Evolutionary conservation across 2,888 invertebrate species (phyloP).

Genomic region (Salpingus planirostris): DNA sequence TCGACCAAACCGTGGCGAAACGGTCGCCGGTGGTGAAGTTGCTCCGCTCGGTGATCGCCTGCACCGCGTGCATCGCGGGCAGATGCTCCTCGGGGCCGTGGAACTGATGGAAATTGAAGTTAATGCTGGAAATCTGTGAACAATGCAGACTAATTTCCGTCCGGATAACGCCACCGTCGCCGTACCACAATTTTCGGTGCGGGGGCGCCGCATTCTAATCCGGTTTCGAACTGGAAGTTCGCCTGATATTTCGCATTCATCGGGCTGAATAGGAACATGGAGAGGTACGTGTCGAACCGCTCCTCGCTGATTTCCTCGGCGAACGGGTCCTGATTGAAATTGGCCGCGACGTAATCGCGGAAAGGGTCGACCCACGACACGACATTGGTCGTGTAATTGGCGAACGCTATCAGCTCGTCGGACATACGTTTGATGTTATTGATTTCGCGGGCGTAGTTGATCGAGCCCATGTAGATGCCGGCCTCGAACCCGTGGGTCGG

Average conservation of each 20-base stretch:
- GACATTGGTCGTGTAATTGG: slow-evolving; percentile 47
- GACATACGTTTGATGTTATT: slow-evolving; percentile 48
- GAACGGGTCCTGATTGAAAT: slow-evolving; percentile 50
- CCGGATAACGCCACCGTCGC: too few relatives aligned
- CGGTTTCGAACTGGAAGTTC: slow-evolving; percentile 55
- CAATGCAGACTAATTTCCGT: too few relatives aligned
- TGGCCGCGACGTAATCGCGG: slow-evolving; percentile 49
- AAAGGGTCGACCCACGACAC: slow-evolving; percentile 60
- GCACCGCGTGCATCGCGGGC: slow-evolving; percentile 62
- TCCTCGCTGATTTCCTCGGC: slow-evolving; percentile 41
- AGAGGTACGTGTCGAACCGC: slow-evolving; percentile 54
- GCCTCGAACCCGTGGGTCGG: slow-evolving; percentile 57
- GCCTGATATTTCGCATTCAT: slow-evolving; percentile 59
- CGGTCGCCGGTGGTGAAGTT: slow-evolving; percentile 54
- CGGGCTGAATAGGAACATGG: slow-evolving; percentile 62
- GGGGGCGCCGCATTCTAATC: slow-evolving; percentile 53
- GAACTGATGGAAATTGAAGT: slow-evolving; percentile 55
- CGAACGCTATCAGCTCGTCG: slow-evolving; percentile 45
- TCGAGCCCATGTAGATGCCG: slow-evolving; percentile 55
- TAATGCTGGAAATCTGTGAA: slow-evolving; percentile 52
- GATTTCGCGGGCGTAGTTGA: slow-evolving; percentile 57
- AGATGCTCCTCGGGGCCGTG: slow-evolving; percentile 57
- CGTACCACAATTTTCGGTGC: slow-evolving; percentile 49
- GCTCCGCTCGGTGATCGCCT: slow-evolving; percentile 46
- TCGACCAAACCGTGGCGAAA: slow-evolving; percentile 62